Base-by-base conservation (phyloP, 2,113 vertebrate genomes). In the Apodemus speciosus region DNA sequence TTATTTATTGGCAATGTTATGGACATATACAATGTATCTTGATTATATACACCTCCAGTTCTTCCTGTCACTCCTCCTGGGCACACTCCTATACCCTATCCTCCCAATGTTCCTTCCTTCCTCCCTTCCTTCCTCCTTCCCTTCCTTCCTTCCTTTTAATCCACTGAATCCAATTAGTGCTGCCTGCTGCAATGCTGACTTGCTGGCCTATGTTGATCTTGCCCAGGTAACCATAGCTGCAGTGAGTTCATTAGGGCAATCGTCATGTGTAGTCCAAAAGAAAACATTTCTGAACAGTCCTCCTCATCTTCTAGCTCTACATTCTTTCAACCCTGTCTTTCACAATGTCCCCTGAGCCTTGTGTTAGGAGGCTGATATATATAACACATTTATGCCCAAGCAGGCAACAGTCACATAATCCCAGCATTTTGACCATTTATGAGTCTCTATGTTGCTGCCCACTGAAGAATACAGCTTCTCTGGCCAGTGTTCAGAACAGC, bases 81-180 rank as follows among this genome's bases (percentile, higher is more conserved):
- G 38, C n/a, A 38, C n/a, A 71, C 18, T 38, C 69, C 68, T 69
- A 69, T 16, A 69, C 8, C 18, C 69, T 18, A 38, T 38, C n/a
- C n/a, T 38, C 71, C 71, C 38, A 23, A 9, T 40, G 0, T 23
- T 3, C 4, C n/a, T 0, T 56, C 53, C 18, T 18, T 56, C 53
- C 18, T 18, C 16, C 0, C 9, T 10, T 23, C 16, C 0, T 23
- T 23, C 20, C 9, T 10, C 23, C 10, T 9, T 43, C 2, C 2
- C 38, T 13, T 43, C 38, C 38, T 40, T 25, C 38, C 10, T 13
- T 43, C 21, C 20, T 72, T 72, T 9, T n/a, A 69, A 69, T 18
- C 38, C 38, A 40, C 38, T 38, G n/a, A 71, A 18, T 23, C n/a
- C 18, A 71, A 21, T 21, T 71, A 71, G 8, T 38, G n/a, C 20